Base-by-base conservation (phyloP, 2,797 vertebrate species). In the Octomys mimax region DNA sequence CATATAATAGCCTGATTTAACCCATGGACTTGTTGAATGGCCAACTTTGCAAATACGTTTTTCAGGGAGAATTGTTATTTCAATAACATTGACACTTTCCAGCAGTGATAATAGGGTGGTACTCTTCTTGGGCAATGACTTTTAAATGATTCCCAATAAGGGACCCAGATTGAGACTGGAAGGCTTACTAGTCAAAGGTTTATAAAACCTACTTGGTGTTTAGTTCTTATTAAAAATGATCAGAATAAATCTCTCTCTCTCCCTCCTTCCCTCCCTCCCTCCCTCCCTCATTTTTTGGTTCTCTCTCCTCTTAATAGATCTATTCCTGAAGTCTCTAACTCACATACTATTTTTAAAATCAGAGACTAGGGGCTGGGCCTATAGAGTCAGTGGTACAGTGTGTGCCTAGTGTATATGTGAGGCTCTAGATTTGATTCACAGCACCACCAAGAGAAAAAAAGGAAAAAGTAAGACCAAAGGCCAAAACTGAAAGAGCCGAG, bases 31-130 rank as follows among this genome's bases (percentile, higher is more conserved):
- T 84, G 42, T 87, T 68, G 70, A 94, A 59, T 91, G 71, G 80
- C 66, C 89, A 97, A 42, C 24, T 79, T 88, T 89, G 80, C 28
- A 91, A 92, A 89, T 90, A 87, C 4, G 14, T 78, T 83, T 95
- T 91, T 79, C 49, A 89, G 66, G 77, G 89, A 94, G 82, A 94
- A 92, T 82, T 84, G 59, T 87, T 95, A 87, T 89, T 97, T 96
- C 95, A 96, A 88, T 87, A 89, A 36, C 81, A 87, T 68, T 91
- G 84, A 89, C 94, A 82, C 46, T 96, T 95, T 95, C 71, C 66
- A 93, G 75, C 94, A 77, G 57, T 83, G 79, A 49, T 96, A 97
- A 89, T 95, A 70, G 46, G 64, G 59, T 77, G 57, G 24, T 28
- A 70, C 54, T 85, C 64, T 87, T 97, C 81, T 61, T 93, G 79